Percentiles rank a stretch among this genome's conserved stretches.
Conservation (phyloP, 2,888 invertebrate genomes). For the Zhuqinia jingwanae region DNA sequence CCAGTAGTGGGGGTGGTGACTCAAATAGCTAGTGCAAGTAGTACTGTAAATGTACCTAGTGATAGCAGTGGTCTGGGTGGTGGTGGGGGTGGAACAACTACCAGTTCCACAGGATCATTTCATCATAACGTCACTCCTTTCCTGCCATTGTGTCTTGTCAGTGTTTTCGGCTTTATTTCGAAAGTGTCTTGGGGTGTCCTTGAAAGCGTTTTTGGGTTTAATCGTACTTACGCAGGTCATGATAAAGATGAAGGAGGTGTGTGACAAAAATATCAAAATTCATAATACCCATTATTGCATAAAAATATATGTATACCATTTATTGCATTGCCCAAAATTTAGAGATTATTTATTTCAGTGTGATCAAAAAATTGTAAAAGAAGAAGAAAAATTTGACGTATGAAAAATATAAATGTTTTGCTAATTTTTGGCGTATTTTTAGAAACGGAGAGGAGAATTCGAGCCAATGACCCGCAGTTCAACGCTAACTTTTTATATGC, state of each 20-base stretch:
- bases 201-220: slow-evolving; percentile 77
- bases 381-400: not conserved
- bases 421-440: slow-evolving; percentile 79
- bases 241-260: slow-evolving; percentile 79
- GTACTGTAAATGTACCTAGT: not conserved
- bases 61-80: not conserved
- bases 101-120: slow-evolving; percentile 74
- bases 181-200: slow-evolving; percentile 79
- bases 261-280: not conserved
- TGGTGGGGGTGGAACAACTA: slow-evolving; percentile 6
- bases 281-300: not conserved
- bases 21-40: slow-evolving; percentile 25
- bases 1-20: not conserved
- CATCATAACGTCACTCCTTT: slow-evolving; percentile 65
- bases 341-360: not conserved
- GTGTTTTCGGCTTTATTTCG: slow-evolving; percentile 77
- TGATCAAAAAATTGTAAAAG: not conserved
- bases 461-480: slow-evolving; percentile 97
- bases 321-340: slow-evolving; percentile 34
- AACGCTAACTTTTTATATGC: slow-evolving; percentile 99
- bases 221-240: slow-evolving; percentile 76
- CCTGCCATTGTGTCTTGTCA: slow-evolving; percentile 76
- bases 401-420: not conserved
- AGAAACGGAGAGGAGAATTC: slow-evolving; percentile 98
- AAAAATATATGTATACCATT: not conserved